Percentiles rank a stretch among this genome's conserved stretches.
These are phyloP conservation scores for Chloroclystis v-ata DNA, from an alignment of 2,888 invertebrate genomes.

Conservation along the genomic window DNA sequence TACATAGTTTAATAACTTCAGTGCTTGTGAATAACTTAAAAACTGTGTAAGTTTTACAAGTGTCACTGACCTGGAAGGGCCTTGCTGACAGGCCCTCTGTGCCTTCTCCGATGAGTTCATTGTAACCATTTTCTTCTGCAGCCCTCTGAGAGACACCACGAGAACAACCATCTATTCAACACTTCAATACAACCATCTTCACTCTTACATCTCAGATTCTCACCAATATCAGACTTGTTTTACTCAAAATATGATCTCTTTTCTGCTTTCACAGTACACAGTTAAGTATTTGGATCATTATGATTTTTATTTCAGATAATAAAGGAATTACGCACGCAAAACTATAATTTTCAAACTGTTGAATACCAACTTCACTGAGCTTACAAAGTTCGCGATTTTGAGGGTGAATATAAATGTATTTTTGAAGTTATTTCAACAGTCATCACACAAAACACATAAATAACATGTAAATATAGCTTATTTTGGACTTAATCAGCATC, in stretches of 20 bases:
- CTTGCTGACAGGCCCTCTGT: constrained; percentile 76
- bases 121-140: constrained; percentile 65
- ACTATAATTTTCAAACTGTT: constrained; percentile 1
- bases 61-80: constrained; percentile 60
- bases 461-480: too few species aligned
- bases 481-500: not conserved
- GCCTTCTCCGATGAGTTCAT: constrained; percentile 76
- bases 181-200: constrained; percentile 9
- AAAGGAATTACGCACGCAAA: not conserved
- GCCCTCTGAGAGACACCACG: constrained; percentile 32
- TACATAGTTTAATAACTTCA: too few species aligned
- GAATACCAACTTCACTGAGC: not conserved
- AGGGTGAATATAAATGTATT: not conserved
- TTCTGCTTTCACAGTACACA: not conserved
- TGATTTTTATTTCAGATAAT: not conserved
- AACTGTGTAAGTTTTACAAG: too few species aligned
- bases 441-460: not conserved
- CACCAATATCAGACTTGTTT: too few species aligned
- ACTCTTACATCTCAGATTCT: not conserved
- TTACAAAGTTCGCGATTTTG: not conserved
- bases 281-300: not conserved
- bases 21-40: too few species aligned
- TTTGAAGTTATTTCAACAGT: not conserved
- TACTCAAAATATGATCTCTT: too few species aligned
- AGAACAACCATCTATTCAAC: constrained; percentile 29